These are phyloP conservation scores for Platygyra sinensis DNA, from an alignment of 64 coral and sea anemone genomes.

Conservation along the genomic window DNA sequence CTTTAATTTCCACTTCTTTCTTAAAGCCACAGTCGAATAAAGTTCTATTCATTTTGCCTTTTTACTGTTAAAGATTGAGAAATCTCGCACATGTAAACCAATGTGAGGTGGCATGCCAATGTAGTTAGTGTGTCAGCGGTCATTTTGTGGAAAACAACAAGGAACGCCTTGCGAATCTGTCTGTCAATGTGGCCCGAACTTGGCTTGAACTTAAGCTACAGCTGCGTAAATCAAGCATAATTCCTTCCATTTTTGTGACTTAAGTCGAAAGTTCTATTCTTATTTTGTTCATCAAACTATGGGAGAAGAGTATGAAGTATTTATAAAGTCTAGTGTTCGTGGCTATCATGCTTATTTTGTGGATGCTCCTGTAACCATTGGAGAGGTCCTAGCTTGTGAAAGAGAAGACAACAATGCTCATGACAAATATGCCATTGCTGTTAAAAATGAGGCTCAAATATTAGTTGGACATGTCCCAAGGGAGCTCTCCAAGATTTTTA, in stretches of 20 bases:
- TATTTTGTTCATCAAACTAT: slow-evolving; percentile 54
- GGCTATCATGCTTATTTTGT: slow-evolving; percentile 79
- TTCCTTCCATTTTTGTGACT: slow-evolving; percentile 67
- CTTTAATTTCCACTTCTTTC: slow-evolving; percentile 34
- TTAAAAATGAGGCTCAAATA: too few species aligned
- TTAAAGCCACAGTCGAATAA: slow-evolving; percentile 70
- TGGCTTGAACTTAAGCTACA: too few species aligned
- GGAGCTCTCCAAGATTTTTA: slow-evolving; percentile 50
- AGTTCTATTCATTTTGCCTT: slow-evolving; percentile 65
- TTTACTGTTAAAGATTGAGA: slow-evolving; percentile 70
- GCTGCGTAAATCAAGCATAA: slow-evolving; percentile 63
- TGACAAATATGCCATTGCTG: too few species aligned
- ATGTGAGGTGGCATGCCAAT: too few species aligned
- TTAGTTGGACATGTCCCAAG: too few species aligned
- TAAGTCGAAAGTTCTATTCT: slow-evolving; percentile 72
- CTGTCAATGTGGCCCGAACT: slow-evolving; percentile 69
- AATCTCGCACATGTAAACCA: slow-evolving; percentile 45
- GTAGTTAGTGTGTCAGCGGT: slow-evolving; percentile 66
- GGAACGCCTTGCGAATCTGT: slow-evolving; percentile 84
- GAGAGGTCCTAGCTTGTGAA: slow-evolving; percentile 78
- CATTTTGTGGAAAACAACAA: slow-evolving; percentile 82
- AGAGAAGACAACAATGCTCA: slow-evolving; percentile 67
- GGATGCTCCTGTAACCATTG: slow-evolving; percentile 75
- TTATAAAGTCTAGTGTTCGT: too few species aligned
- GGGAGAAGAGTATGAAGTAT: slow-evolving; percentile 74